Conservation (phyloP, 2,113 vertebrate species). For the Boleophthalmus pectinirostris region DNA sequence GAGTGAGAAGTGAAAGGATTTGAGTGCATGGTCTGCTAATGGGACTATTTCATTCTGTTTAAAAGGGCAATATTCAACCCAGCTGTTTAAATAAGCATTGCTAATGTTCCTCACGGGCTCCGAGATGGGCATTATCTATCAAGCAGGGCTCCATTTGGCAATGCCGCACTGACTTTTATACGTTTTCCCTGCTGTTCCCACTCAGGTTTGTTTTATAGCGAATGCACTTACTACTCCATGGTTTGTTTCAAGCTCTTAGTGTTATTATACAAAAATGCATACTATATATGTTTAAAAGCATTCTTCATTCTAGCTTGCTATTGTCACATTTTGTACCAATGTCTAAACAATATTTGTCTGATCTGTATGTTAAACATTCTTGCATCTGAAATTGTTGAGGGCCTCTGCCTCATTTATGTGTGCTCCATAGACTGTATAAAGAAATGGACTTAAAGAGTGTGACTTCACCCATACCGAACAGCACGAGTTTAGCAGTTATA, state of each 20-base stretch:
- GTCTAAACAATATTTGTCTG: conserved; percentile 23
- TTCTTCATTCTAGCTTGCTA: conserved; percentile 26
- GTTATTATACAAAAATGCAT: conserved; percentile 19
- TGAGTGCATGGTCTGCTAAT: conserved; percentile 54
- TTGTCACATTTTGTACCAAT: too few relatives aligned
- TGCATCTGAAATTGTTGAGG: conserved; percentile 29
- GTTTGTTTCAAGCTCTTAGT: conserved; percentile 28
- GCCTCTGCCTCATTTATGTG: conserved; percentile 34
- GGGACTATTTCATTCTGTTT: conserved; percentile 68
- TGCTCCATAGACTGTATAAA: too few relatives aligned
- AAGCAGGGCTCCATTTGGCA: conserved; percentile 59
- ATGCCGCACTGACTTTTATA: conserved; percentile 43
- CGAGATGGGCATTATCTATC: conserved; percentile 57
- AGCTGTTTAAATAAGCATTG: conserved; percentile 71
- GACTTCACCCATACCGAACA: too few relatives aligned
- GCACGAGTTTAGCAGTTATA: too few relatives aligned
- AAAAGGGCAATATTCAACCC: conserved; percentile 67
- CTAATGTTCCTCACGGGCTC: conserved; percentile 64
- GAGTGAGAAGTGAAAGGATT: conserved; percentile 47
- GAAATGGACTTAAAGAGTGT: too few relatives aligned
- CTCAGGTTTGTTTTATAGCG: conserved; percentile 44
- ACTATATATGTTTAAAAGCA: conserved; percentile 5
- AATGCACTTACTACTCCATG: conserved; percentile 13
- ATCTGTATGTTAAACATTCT: conserved; percentile 37
- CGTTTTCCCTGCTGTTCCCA: conserved; percentile 44